These are phyloP conservation scores for Microtus pennsylvanicus DNA, from an alignment of 2,113 vertebrate species.

Conservation along the genomic window DNA sequence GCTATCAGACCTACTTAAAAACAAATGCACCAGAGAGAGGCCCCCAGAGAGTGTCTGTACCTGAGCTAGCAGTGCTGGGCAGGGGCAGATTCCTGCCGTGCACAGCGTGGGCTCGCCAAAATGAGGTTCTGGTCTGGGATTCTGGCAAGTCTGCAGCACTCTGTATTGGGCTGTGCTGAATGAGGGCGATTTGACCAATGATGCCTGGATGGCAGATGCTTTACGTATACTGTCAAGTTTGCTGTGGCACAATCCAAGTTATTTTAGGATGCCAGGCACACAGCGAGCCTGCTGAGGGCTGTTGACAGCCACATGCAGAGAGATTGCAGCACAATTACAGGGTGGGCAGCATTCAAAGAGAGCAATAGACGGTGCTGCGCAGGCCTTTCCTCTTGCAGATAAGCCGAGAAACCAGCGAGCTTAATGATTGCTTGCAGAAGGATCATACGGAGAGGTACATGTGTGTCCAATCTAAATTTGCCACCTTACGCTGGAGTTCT, in stretches of 20 bases:
- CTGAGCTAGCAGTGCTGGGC: fast-evolving
- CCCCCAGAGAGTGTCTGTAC: not conserved
- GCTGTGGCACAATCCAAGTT: not conserved
- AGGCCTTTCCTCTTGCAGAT: not conserved
- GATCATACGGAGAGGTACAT: not conserved
- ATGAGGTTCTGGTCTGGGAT: not conserved
- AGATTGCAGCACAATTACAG: not conserved
- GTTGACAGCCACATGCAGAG: not conserved
- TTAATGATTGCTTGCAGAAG: not conserved
- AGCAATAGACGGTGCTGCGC: fast-evolving
- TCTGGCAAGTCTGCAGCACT: fast-evolving
- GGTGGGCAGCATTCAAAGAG: not conserved
- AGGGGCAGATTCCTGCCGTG: not conserved
- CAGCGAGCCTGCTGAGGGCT: not conserved
- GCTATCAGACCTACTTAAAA: not conserved
- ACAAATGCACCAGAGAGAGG: not conserved
- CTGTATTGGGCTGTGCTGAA: not conserved
- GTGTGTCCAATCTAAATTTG: not conserved
- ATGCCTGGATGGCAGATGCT: not conserved
- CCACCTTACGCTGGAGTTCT: not conserved
- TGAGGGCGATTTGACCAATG: not conserved
- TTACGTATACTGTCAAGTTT: not conserved
- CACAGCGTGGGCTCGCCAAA: fast-evolving
- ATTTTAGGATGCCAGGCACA: not conserved
- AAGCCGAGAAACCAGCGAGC: not conserved